A percentile compares a stretch with the other conserved stretches of the same genome.
Evolutionary conservation across 2,113 vertebrate species (phyloP).

Genomic region (Hypanus sabinus): DNA sequence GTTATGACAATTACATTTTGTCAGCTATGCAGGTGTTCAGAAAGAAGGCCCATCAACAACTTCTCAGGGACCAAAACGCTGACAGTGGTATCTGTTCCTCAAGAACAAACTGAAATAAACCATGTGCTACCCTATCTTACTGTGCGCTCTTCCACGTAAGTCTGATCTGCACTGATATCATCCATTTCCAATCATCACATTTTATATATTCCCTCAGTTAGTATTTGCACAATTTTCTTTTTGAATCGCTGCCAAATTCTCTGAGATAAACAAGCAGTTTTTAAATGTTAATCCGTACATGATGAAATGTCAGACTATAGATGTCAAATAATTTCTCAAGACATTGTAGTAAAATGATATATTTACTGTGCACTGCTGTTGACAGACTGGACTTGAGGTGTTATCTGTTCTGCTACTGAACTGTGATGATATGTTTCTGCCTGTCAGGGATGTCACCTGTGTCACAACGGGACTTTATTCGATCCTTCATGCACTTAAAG

Average conservation of each 20-base stretch:
- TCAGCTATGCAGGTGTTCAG: background rate
- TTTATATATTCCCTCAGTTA: background rate
- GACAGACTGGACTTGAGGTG: slow-evolving; percentile 1
- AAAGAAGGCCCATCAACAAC: background rate
- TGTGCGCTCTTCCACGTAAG: background rate
- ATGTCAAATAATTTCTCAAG: slow-evolving; percentile 24
- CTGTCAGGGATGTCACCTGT: background rate
- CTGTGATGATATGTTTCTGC: slow-evolving; percentile 26
- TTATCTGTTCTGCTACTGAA: slow-evolving; percentile 26
- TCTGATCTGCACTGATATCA: background rate
- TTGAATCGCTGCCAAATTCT: slow-evolving; percentile 16
- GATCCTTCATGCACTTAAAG: background rate
- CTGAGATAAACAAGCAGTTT: background rate
- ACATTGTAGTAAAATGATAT: background rate
- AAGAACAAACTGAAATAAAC: background rate
- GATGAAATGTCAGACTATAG: background rate
- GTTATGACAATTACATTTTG: background rate
- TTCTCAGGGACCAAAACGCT: background rate
- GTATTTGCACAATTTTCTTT: background rate
- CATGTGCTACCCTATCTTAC: background rate
- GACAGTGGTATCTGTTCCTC: background rate
- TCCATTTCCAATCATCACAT: background rate
- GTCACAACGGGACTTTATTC: background rate
- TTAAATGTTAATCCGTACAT: background rate
- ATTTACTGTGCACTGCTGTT: background rate